Conservation (phyloP, 2,113 vertebrate species). For the Plecotus auritus region DNA sequence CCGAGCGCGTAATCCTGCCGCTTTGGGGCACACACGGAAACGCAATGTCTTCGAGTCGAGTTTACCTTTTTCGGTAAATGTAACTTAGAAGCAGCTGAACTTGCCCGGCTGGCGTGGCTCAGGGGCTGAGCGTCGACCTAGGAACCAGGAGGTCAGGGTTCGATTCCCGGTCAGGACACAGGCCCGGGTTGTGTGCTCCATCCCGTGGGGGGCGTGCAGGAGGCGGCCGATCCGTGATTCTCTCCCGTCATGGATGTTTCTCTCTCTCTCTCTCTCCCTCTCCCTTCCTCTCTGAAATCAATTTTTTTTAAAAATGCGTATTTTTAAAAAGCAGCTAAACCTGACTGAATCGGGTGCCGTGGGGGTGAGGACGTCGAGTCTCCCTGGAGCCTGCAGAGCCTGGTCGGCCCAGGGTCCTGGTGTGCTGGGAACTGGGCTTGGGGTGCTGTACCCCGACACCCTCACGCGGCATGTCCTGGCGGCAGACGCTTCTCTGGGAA, state of each 20-base stretch:
- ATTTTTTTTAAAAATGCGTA: too few species aligned
- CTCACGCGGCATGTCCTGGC: not conserved
- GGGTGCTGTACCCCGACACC: not conserved
- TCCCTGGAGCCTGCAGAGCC: rapidly evolving
- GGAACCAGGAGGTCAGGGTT: too few species aligned
- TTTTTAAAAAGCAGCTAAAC: not conserved
- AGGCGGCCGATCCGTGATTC: too few species aligned
- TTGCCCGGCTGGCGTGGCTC: too few species aligned
- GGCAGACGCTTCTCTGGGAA: too few species aligned
- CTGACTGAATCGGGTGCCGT: not conserved
- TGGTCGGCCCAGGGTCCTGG: rapidly evolving
- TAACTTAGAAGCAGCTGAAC: not conserved
- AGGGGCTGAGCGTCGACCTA: too few species aligned
- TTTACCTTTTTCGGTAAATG: not conserved
- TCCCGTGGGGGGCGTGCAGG: too few species aligned
- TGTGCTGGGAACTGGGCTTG: rapidly evolving
- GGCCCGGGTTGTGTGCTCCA: too few species aligned
- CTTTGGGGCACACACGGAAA: not conserved
- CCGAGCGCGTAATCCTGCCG: not conserved
- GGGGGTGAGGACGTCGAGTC: rapidly evolving
- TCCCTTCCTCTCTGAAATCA: too few species aligned
- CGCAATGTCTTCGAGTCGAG: not conserved
- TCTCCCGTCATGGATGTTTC: too few species aligned
- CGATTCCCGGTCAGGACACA: too few species aligned
- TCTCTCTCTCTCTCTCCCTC: too few species aligned